Evolutionary conservation across 53 echinoderm and acorn worm genomes (phyloP).

Genomic region (Actinopyga echinites): DNA sequence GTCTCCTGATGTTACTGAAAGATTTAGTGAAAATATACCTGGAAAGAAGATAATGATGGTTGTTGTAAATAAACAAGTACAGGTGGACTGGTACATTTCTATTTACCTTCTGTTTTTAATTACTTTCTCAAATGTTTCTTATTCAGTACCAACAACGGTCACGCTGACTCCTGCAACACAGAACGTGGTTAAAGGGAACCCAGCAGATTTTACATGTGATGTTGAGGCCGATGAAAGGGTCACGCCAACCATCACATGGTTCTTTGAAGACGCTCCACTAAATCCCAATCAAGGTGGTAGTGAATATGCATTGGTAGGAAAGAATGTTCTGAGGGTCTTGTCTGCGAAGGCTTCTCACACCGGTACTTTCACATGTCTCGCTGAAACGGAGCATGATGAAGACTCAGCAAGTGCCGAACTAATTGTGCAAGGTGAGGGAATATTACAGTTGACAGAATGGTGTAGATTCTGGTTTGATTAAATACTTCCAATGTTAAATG

Average conservation of each 20-base stretch:
- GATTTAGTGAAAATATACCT: too few species aligned
- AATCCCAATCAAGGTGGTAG: neutral
- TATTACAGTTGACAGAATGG: too few species aligned
- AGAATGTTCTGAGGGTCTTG: neutral
- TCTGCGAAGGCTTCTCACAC: constrained; percentile 1
- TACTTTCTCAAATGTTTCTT: neutral
- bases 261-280: neutral
- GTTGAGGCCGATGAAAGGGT: neutral
- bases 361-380: constrained; percentile 1
- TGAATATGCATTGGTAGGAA: neutral
- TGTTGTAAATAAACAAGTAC: too few species aligned
- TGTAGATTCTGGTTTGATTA: too few species aligned
- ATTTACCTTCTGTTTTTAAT: too few species aligned
- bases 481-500: too few species aligned
- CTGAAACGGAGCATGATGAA: neutral
- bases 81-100: too few species aligned
- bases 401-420: neutral
- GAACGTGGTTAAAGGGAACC: neutral
- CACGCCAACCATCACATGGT: neutral
- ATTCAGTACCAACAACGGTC: neutral
- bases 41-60: too few species aligned
- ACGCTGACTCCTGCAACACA: neutral
- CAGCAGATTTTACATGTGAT: neutral
- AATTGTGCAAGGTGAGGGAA: constrained; percentile 17
- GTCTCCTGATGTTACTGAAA: too few species aligned